A percentile compares a stretch with the other conserved stretches of the same genome.
Evolutionary conservation across 2,888 invertebrate genomes (phyloP).

Genomic region (Parnassius apollo): DNA sequence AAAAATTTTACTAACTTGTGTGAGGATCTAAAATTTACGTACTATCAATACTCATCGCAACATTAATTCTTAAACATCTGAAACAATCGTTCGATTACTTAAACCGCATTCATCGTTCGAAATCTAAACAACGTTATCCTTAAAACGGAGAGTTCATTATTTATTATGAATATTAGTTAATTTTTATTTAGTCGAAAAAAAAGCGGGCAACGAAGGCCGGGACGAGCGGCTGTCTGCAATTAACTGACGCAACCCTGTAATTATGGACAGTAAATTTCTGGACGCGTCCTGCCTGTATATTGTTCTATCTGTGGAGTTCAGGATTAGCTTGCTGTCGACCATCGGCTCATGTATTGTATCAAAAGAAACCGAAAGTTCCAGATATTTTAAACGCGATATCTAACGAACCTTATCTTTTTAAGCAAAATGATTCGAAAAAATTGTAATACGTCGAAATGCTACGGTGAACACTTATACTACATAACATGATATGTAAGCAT

Average conservation of each 20-base stretch:
- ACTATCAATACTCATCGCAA: neutral
- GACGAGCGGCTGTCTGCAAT: slow-evolving; percentile 84
- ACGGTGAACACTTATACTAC: too few species aligned
- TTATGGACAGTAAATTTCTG: slow-evolving; percentile 92
- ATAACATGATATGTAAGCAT: neutral
- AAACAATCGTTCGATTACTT: slow-evolving; percentile 37
- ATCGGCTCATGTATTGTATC: slow-evolving; percentile 5
- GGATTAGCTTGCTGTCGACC: slow-evolving; percentile 56
- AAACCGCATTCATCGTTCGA: slow-evolving; percentile 63
- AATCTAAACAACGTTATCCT: slow-evolving; percentile 71
- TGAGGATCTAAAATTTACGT: too few species aligned
- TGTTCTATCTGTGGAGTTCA: slow-evolving; percentile 70
- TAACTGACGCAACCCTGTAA: slow-evolving; percentile 91
- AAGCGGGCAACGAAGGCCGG: slow-evolving; percentile 64
- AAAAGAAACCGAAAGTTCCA: slow-evolving; percentile 23
- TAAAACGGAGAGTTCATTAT: slow-evolving; percentile 77
- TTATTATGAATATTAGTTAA: slow-evolving; percentile 82
- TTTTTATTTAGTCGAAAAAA: slow-evolving; percentile 81
- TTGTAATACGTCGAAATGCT: neutral
- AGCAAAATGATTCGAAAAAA: neutral
- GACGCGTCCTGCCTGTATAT: slow-evolving; percentile 82
- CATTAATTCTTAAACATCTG: neutral
- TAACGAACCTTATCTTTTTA: neutral
- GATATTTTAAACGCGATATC: slow-evolving; percentile 13
- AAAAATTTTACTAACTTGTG: too few species aligned